Evolutionary conservation across 1,140 invertebrate species (phyloP), one percentile per base, ranked within the genome.

Genomic region (Ctenoplectra terminalis): DNA sequence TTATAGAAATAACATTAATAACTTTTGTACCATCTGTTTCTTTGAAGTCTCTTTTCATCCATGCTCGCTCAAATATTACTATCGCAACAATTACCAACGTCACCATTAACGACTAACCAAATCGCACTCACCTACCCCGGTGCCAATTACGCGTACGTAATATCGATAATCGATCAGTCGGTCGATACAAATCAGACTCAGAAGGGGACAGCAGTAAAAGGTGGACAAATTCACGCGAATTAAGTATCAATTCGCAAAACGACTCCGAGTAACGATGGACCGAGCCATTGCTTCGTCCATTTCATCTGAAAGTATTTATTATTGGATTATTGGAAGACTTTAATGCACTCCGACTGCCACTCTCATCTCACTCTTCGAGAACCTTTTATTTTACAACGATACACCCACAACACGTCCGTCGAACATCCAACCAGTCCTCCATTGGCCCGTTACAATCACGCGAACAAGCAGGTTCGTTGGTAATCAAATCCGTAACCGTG

Each of bases 291-390:
- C 81, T 50, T 34, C 81, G 34, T 83, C 83, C 82, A 88, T 90
- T 90, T 85, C 67, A 67, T 83, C 76, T 67, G 69, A 90, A 89
- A 90, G 85, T 88, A 87, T 87, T 90, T 88, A 82, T 89, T 90
- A 90, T 90, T 88, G 82, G 79, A 89, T 91, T 90, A 90, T 88
- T 76, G 87, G 81, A 67, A 63, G 81, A 88, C 82, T 86, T 89
- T 87, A 88, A 89, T 89, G 81, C 79, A 88, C 70, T 67, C 58
- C 74, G 20, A 26, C 2, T 5, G 13, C 29, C 43, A 17, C 26
- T n/a, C 48, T 34, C 43, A 37, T n/a, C 26, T 11, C 40, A 46
- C 74, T 58, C 69, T 75, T 67, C 69, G 29, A 52, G 34, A 26
- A 4, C 23, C 78, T 86, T 84, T 73, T 63, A 67, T 72, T 72